Conservation (phyloP, 2,888 invertebrate species). For the Aricia artaxerxes region DNA sequence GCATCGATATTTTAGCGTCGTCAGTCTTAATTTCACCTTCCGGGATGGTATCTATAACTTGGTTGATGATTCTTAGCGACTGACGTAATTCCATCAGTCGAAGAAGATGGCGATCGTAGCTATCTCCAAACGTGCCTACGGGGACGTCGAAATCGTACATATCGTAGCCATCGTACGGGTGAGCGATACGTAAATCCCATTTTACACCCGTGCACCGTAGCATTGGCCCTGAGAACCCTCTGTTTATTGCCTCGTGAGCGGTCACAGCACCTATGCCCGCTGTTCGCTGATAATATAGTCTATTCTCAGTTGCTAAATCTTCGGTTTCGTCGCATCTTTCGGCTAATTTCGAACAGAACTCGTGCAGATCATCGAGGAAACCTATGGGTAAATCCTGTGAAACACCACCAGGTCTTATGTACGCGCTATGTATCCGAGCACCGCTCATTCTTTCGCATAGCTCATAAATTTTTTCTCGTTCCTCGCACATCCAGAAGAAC, state of each 20-base stretch:
- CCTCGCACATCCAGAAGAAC: slow-evolving; percentile 95
- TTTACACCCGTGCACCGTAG: slow-evolving; percentile 90
- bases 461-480: slow-evolving; percentile 92
- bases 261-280: slow-evolving; percentile 86
- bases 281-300: slow-evolving; percentile 83
- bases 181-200: slow-evolving; percentile 91
- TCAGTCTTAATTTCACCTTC: slow-evolving; percentile 88
- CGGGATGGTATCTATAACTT: slow-evolving; percentile 92
- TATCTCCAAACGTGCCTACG: slow-evolving; percentile 90
- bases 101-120: slow-evolving; percentile 89
- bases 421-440: slow-evolving; percentile 90
- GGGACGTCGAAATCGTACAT: slow-evolving; percentile 91
- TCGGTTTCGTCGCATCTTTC: slow-evolving; percentile 92
- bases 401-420: slow-evolving; percentile 92
- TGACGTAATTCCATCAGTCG: slow-evolving; percentile 88
- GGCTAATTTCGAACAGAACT: slow-evolving; percentile 83
- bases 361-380: slow-evolving; percentile 88
- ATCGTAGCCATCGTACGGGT: slow-evolving; percentile 92
- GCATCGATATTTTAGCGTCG: slow-evolving; percentile 89
- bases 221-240: slow-evolving; percentile 87
- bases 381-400: slow-evolving; percentile 80
- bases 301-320: slow-evolving; percentile 87
- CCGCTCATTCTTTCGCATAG: slow-evolving; percentile 91
- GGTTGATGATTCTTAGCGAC: slow-evolving; percentile 87
- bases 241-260: slow-evolving; percentile 88